Evolutionary conservation across 30 jellyfish, hydroid and myxozoan species (phyloP), one percentile per base, ranked within the genome.

Genomic region (Pseudorhiza aurosa): DNA sequence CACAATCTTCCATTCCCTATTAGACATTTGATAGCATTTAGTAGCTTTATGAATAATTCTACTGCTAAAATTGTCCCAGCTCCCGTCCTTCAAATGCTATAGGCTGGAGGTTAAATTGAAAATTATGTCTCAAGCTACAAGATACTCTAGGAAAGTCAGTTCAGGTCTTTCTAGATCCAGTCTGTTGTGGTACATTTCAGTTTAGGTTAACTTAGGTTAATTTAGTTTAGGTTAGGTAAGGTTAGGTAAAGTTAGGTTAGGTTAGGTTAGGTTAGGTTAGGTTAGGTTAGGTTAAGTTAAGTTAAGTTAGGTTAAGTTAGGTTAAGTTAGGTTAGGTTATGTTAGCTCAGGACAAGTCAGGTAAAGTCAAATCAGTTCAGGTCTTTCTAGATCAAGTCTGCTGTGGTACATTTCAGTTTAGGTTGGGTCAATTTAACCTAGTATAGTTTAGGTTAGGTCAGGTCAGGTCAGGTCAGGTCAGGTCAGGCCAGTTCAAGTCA

Each of bases 301-400:
- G 49, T 24, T 58, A 24, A 43, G 21, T 58, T 58, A n/a, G 73
- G 49, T 58, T 58, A 58, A 43, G 49, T 58, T 32, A 58, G 73
- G 73, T 24, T 58, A 58, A 17, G 68, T 53, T 53, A 53, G 68
- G 9, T 53, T 53, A 53, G 68, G 18, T 53, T 53, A 53, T 8
- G 68, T 53, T 5, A 5, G 68, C 8, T 24, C 2, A 58, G 73
- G 73, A 11, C 24, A 58, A 43, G 49, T 14, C 15, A 24, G 73
- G 49, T 24, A 8, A 58, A 43, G 22, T 58, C 24, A 58, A 43
- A 17, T 58, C 24, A 58, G 73, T 4, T 24, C 24, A 58, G 73
- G 49, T 14, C 24, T 11, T 43, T 4, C 21, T 58, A 58, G 73
- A 21, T 58, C 24, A 58, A 43, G 73, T 8, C 24, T 5, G 73